Evolutionary conservation across 2,888 invertebrate genomes (phyloP).

Genomic region (Leptarthrus brevirostris): DNA sequence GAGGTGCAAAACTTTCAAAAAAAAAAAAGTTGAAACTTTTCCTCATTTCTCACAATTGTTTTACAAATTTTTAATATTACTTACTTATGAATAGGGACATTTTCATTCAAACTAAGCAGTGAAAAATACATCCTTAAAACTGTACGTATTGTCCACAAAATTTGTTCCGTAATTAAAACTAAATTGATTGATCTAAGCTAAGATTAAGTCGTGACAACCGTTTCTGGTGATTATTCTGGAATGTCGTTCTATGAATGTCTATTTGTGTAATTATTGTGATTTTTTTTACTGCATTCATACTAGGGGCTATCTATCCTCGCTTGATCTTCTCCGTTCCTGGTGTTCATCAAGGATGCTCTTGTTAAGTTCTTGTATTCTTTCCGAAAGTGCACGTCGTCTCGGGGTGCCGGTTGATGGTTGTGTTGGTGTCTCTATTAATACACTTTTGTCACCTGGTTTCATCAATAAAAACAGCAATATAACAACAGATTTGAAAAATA

Average conservation of each 20-base stretch:
- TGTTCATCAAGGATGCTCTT: conserved; percentile 66
- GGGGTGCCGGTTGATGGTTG: conserved; percentile 65
- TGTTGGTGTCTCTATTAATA: conserved; percentile 79
- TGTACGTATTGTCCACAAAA: conserved; percentile 9
- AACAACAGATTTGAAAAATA: conserved; percentile 19
- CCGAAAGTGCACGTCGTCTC: conserved; percentile 66
- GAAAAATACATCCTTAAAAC: conserved; percentile 17
- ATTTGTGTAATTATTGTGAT: not conserved
- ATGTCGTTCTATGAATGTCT: conserved; percentile 1
- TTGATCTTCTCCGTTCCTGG: conserved; percentile 54
- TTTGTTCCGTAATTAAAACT: conserved; percentile 18
- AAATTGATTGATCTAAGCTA: not conserved
- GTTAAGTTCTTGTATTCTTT: conserved; percentile 66
- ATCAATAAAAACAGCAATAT: conserved; percentile 41
- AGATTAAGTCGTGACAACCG: conserved; percentile 16
- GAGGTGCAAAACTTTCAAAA: conserved; percentile 45
- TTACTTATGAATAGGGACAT: not conserved
- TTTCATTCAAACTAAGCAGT: conserved; percentile 1
- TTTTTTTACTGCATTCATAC: not conserved
- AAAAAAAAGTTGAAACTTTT: not conserved
- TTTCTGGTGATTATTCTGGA: conserved; percentile 13
- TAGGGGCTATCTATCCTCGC: conserved; percentile 43
- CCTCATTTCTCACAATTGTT: not conserved
- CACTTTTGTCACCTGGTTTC: conserved; percentile 80
- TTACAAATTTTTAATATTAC: not conserved